Evolutionary conservation across 1,140 invertebrate species (phyloP), one percentile per base, ranked within the genome.

Genomic region (Muscidifurax raptorellus): DNA sequence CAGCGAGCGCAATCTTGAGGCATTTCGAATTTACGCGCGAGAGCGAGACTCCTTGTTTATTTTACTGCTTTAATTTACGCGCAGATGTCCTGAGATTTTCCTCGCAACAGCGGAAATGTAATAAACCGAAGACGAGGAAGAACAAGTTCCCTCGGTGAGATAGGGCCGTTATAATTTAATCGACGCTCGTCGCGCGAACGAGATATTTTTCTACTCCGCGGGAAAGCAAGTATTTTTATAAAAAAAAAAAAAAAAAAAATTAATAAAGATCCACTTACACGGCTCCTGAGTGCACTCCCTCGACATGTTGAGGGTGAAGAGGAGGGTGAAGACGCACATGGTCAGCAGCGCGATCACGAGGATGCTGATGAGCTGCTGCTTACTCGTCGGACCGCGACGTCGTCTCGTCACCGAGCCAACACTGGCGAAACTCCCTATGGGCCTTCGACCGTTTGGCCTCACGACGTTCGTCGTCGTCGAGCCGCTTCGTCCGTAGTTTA

Each of bases 321-420:
- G 83, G 59, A 92, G 87, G 59, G 89, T 91, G 30, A 92, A 90
- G 44, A 91, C 47, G 77, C 89, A 91, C 82, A 88, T 89, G 13
- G 88, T 87, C 7, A 93, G 80, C 0, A 93, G 86, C 79, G 86
- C 88, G 36, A 91, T 80, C 0, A 91, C 88, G n/a, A 93, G 85
- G 15, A 91, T 85, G 27, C 87, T 88, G 47, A 93, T 84, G 82
- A 92, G 88, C 76, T 89, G 88, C 84, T 92, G 91, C 36, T 89
- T 90, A 72, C 84, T 90, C 4, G 86, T 87, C 2, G 89, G 83
- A n/a, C 88, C 86, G 40, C 89, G 85, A 59, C 90, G 89, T 81
- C 89, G 87, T n/a, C 72, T 47, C 13, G 52, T 76, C 9, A 52
- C 64, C 22, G 66, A 47, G 28, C 59, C 44, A 18, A 44, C 18